Conservation (phyloP, 2,797 vertebrate genomes). For the Enteromius fasciolatus region DNA sequence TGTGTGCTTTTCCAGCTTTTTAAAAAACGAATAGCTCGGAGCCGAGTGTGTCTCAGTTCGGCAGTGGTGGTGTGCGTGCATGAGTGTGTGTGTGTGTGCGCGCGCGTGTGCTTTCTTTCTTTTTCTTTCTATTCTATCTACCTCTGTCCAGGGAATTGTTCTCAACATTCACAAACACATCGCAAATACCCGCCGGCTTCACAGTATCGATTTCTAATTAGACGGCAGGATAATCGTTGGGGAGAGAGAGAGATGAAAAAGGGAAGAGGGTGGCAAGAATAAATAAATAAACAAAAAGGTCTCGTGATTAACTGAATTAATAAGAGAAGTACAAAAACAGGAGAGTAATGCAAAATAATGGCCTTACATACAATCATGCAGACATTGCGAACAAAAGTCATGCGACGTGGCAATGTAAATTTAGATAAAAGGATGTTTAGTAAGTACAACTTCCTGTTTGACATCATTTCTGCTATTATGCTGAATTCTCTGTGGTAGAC, state of each 20-base stretch:
- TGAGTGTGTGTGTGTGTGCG: slow-evolving; percentile 32
- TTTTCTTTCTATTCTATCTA: slow-evolving; percentile 59
- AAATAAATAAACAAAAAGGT: slow-evolving; percentile 79
- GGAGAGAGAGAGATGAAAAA: slow-evolving; percentile 79
- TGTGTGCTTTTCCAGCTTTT: slow-evolving; percentile 67
- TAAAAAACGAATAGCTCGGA: slow-evolving; percentile 76
- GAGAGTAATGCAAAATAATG: slow-evolving; percentile 66
- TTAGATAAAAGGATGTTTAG: not conserved
- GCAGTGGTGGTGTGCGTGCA: slow-evolving; percentile 53
- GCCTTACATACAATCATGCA: slow-evolving; percentile 18
- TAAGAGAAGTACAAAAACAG: slow-evolving; percentile 76
- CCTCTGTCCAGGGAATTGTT: slow-evolving; percentile 79
- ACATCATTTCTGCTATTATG: not conserved
- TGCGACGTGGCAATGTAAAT: not conserved
- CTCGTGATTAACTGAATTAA: slow-evolving; percentile 70
- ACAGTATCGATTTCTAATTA: slow-evolving; percentile 90
- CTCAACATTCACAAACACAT: slow-evolving; percentile 89
- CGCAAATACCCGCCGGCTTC: slow-evolving; percentile 85
- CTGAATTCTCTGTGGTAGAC: not conserved
- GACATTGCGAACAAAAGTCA: not conserved
- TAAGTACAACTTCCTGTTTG: not conserved
- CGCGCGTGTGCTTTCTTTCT: slow-evolving; percentile 56
- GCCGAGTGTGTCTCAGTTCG: slow-evolving; percentile 68
- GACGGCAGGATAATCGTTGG: slow-evolving; percentile 85
- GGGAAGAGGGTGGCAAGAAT: slow-evolving; percentile 72